Percentiles rank a stretch among this genome's conserved stretches.
phyloP scores from a whole-genome alignment of 2,888 invertebrate species.

The Agonum fuliginosum region DNA sequence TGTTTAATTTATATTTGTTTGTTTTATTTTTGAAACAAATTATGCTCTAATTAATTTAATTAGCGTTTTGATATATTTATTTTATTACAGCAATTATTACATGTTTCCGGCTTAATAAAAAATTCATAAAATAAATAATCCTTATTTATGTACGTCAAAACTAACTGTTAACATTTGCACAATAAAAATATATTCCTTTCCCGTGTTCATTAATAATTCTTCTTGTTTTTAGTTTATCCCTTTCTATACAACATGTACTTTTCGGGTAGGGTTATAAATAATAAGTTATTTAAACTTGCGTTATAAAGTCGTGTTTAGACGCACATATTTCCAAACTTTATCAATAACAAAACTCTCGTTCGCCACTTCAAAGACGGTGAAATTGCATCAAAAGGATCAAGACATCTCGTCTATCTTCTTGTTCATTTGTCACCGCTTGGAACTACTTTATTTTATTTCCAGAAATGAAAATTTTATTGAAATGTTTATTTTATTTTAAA shows the following conservation, averaged over 20 bases:
- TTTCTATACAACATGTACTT: neutral
- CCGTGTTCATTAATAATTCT: neutral
- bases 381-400: slow-evolving; percentile 21
- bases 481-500: slow-evolving; percentile 7
- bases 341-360: slow-evolving; percentile 38
- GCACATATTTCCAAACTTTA: slow-evolving; percentile 18
- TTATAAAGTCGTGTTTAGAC: neutral
- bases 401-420: neutral
- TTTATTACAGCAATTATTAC: neutral
- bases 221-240: too few species aligned
- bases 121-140: neutral
- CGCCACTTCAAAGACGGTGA: slow-evolving; percentile 12
- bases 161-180: neutral
- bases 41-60: neutral
- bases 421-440: slow-evolving; percentile 14
- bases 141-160: neutral
- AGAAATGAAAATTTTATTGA: slow-evolving; percentile 10
- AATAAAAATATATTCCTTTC: neutral
- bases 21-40: neutral
- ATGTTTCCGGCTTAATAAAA: neutral
- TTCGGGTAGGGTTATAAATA: neutral
- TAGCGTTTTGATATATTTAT: neutral
- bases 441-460: neutral
- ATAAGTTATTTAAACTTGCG: slow-evolving; percentile 25
- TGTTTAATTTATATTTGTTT: neutral